Evolutionary conservation across 2,113 vertebrate species (phyloP).

Genomic region (Gopherus flavomarginatus): DNA sequence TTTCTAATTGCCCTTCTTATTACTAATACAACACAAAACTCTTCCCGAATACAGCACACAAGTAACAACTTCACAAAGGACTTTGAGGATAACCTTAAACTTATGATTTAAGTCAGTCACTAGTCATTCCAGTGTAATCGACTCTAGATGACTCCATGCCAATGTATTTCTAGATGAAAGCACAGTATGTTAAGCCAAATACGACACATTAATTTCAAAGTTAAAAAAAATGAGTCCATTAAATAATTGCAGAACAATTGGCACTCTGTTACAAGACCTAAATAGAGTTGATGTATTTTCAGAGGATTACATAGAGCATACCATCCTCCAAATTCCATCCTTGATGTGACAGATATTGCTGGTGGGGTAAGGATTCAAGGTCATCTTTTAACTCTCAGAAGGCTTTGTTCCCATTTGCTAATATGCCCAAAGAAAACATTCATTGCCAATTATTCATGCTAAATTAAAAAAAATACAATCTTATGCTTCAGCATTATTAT

Average conservation of each 20-base stretch:
- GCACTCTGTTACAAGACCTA: neutral
- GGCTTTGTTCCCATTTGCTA: neutral
- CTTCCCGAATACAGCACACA: neutral
- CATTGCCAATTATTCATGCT: neutral
- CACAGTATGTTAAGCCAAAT: neutral
- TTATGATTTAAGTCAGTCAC: neutral
- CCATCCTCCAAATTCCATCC: neutral
- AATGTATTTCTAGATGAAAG: neutral
- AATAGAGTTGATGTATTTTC: neutral
- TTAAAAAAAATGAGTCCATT: neutral
- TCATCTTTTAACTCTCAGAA: neutral
- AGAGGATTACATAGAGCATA: neutral
- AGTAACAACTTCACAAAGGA: neutral
- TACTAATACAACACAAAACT: neutral
- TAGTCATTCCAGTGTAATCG: neutral
- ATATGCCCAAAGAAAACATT: neutral
- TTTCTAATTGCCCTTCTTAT: neutral
- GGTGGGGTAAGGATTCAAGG: neutral
- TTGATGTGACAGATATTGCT: neutral
- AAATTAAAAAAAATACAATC: constrained; percentile 18
- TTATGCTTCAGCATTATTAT: neutral
- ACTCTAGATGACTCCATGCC: neutral
- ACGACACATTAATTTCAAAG: neutral
- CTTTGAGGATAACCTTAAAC: neutral
- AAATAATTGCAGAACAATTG: neutral